These are phyloP conservation scores for Trachelus iudaicus DNA, from an alignment of 2,888 invertebrate species.

Conservation along the genomic window DNA sequence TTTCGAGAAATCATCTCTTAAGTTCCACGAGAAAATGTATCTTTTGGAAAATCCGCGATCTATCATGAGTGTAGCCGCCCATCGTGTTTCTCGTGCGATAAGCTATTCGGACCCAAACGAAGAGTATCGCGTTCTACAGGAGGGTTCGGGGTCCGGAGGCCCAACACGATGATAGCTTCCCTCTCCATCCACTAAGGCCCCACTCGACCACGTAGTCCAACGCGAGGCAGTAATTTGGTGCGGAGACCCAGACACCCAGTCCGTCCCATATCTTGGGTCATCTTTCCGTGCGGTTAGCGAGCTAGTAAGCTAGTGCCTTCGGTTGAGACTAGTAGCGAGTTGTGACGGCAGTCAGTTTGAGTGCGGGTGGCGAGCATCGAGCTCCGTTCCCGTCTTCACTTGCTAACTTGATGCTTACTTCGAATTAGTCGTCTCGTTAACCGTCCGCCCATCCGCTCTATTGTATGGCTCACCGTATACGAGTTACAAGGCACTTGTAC, in stretches of 20 bases:
- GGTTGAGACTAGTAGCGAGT: conserved; percentile 6
- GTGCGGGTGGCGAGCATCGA: conserved; percentile 51
- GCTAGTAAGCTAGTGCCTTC: conserved; percentile 10
- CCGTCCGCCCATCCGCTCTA: conserved; percentile 34
- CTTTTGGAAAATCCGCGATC: not conserved
- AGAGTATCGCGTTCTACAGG: not conserved
- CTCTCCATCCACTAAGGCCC: conserved; percentile 17
- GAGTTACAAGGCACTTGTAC: not conserved
- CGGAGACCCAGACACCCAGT: conserved; percentile 45
- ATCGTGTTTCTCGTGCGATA: not conserved
- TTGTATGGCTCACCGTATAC: not conserved
- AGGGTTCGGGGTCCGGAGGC: not conserved
- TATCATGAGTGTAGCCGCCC: not conserved
- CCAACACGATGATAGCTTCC: not conserved
- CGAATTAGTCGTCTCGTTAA: conserved; percentile 62
- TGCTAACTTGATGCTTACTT: conserved; percentile 45
- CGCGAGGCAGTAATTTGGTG: conserved; percentile 35
- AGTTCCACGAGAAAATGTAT: not conserved
- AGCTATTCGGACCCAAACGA: not conserved
- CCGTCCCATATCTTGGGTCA: conserved; percentile 58
- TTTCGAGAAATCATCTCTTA: not conserved
- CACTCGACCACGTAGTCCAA: conserved; percentile 12
- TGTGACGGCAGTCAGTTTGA: conserved; percentile 31
- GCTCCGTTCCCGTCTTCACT: conserved; percentile 27
- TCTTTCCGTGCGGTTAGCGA: conserved; percentile 44